phyloP scores from a whole-genome alignment of 2,113 vertebrate species.

The Cebus imitator region DNA sequence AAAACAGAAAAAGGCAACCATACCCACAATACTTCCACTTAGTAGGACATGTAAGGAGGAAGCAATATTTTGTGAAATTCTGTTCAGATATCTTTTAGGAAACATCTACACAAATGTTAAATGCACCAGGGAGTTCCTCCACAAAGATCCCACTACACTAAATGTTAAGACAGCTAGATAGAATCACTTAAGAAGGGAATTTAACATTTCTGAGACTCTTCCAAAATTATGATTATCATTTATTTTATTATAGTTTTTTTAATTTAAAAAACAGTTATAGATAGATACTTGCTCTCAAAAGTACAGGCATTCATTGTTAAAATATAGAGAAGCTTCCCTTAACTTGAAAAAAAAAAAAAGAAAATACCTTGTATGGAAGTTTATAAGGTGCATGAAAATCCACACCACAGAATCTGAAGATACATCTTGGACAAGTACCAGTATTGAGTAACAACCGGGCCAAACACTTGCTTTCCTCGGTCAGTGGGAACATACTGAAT shows the following conservation, averaged over 20 bases:
- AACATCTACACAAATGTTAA: slow-evolving; percentile 6
- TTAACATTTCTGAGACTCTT: slow-evolving; percentile 27
- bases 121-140: not conserved
- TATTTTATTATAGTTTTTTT: slow-evolving; percentile 16
- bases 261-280: not conserved
- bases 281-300: not conserved
- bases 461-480: slow-evolving; percentile 89
- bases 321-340: not conserved
- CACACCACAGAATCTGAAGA: slow-evolving; percentile 94
- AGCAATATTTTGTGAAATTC: not conserved
- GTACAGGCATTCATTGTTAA: not conserved
- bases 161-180: not conserved
- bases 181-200: not conserved
- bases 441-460: slow-evolving; percentile 86
- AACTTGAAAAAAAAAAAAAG: slow-evolving; percentile 27
- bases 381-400: slow-evolving; percentile 88
- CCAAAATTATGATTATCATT: slow-evolving; percentile 30
- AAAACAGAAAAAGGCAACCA: not conserved
- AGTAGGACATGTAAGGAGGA: slow-evolving; percentile 13
- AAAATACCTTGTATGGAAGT: slow-evolving; percentile 86
- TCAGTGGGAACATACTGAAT: slow-evolving; percentile 87
- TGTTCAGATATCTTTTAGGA: not conserved
- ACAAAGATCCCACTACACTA: not conserved
- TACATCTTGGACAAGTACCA: slow-evolving; percentile 93
- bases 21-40: slow-evolving; percentile 7